These are phyloP conservation scores for Numenius arquata DNA, from an alignment of 2,113 vertebrate genomes.

Conservation along the genomic window DNA sequence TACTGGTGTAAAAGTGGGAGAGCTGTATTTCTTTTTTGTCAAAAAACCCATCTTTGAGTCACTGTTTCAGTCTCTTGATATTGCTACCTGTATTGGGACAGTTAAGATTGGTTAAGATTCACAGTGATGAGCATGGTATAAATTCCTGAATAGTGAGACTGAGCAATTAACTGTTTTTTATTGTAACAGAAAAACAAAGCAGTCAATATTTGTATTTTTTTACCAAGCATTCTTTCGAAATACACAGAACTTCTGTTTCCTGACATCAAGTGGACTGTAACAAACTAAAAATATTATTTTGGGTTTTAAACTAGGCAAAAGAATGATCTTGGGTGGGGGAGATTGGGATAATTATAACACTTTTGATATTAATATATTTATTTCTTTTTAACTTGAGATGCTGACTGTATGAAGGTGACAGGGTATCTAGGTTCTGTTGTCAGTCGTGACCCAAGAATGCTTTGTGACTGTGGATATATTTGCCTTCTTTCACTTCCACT, in stretches of 20 bases:
- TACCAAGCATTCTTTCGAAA: neutral
- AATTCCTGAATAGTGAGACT: neutral
- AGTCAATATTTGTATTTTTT: neutral
- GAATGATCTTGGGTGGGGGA: neutral
- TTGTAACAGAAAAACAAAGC: neutral
- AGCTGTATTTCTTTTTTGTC: neutral
- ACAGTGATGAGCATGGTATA: neutral
- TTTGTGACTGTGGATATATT: neutral
- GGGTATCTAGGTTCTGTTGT: neutral
- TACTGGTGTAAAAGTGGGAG: neutral
- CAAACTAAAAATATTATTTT: neutral
- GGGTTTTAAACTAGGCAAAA: neutral
- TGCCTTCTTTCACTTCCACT: neutral
- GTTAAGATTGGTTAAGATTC: neutral
- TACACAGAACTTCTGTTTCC: neutral
- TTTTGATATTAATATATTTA: neutral
- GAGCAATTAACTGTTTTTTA: neutral
- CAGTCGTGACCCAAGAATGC: fast-evolving
- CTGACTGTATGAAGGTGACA: neutral
- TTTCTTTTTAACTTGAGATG: neutral
- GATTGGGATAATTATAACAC: neutral
- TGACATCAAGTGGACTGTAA: neutral
- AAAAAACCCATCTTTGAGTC: neutral
- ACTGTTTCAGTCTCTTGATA: neutral
- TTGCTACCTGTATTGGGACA: neutral